A percentile compares a stretch with the other conserved stretches of the same genome.
Evolutionary conservation across 1,140 invertebrate species (phyloP).

Genomic region (Acyrthosiphon pisum): DNA sequence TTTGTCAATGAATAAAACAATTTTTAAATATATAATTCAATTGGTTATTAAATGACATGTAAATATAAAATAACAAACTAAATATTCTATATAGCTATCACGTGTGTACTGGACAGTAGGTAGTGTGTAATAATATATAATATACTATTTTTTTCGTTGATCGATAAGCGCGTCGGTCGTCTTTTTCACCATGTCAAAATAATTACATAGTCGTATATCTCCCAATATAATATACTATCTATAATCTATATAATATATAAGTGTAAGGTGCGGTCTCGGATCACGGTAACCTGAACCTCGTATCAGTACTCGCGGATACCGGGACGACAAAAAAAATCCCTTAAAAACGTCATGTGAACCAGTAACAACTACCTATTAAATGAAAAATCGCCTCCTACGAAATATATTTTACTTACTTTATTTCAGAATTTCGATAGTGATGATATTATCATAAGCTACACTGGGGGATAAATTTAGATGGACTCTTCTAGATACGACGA

Average conservation of each 20-base stretch:
- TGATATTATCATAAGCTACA: no score
- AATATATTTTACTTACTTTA: background rate
- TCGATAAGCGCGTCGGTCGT: background rate
- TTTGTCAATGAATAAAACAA: no score
- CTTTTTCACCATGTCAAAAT: constrained; percentile 1
- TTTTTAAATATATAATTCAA: no score
- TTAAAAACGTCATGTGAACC: background rate
- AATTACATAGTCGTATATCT: background rate
- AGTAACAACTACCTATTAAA: background rate
- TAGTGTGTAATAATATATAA: background rate
- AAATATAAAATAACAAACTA: no score
- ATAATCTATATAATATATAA: background rate
- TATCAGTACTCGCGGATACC: background rate
- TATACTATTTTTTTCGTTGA: background rate
- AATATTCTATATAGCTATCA: background rate
- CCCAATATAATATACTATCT: background rate
- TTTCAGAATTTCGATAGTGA: background rate
- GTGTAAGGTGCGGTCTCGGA: no score
- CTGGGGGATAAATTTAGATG: background rate
- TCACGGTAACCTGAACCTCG: background rate
- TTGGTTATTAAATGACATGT: no score
- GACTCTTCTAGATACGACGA: background rate
- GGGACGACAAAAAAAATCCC: background rate
- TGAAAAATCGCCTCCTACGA: background rate
- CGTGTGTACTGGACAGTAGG: background rate